These are phyloP conservation scores for Phasia obesa DNA, from an alignment of 2,888 invertebrate genomes.

Conservation along the genomic window DNA sequence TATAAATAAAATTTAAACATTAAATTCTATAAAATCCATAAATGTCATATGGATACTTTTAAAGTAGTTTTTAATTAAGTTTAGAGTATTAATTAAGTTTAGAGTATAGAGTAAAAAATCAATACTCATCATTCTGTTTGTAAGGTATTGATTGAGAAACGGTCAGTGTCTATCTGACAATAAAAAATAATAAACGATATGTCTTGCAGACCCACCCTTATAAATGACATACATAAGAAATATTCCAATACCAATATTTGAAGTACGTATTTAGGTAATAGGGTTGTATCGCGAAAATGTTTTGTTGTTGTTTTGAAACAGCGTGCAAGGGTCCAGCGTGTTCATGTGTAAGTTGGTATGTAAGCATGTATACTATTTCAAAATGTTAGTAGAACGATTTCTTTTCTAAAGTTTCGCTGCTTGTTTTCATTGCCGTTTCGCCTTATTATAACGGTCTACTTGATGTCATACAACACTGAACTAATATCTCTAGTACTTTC, in stretches of 20 bases:
- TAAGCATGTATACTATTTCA: not conserved
- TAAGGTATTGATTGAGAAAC: conserved; percentile 28
- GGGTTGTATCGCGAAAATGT: conserved; percentile 20
- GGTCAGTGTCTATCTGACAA: conserved; percentile 32
- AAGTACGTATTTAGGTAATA: conserved; percentile 4
- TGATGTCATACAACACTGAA: conserved; percentile 60
- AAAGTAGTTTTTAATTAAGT: too few species aligned
- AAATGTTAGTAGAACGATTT: conserved; percentile 35
- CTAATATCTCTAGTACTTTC: too few species aligned
- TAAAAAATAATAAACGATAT: conserved; percentile 26
- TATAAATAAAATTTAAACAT: too few species aligned
- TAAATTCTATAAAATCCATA: too few species aligned
- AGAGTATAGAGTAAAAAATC: conserved; percentile 16
- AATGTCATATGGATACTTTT: too few species aligned
- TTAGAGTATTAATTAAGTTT: too few species aligned
- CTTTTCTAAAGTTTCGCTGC: conserved; percentile 44
- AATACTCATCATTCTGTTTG: conserved; percentile 36
- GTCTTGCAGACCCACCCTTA: conserved; percentile 5
- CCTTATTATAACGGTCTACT: conserved; percentile 67
- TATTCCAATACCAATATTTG: not conserved
- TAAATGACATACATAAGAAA: not conserved
- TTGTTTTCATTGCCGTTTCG: conserved; percentile 62
- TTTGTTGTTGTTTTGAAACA: conserved; percentile 37
- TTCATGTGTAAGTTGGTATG: not conserved
- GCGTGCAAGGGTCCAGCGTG: not conserved